Evolutionary conservation across 1,140 invertebrate genomes (phyloP), one percentile per base, ranked within the genome.

Genomic region (Atopsyche davidsoni): DNA sequence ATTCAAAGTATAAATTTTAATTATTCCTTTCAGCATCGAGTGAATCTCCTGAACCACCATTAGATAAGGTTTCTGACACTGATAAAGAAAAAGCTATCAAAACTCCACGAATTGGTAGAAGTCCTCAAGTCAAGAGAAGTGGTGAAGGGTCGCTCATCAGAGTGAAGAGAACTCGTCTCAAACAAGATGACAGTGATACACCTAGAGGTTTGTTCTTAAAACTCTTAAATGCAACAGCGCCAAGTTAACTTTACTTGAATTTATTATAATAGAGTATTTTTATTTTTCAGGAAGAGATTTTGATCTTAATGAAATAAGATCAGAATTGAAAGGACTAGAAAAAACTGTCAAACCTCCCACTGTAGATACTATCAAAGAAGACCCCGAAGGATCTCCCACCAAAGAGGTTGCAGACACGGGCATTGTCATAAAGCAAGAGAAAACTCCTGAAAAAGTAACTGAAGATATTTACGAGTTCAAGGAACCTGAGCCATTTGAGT

Each of bases 381-480:
- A 71, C 34, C 68, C 67, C 40, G 67, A 68, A 3, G 44, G 55
- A 4, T 58, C 54, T 9, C 28, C 58, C n/a, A 28, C 60, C 1
- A 68, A 67, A 35, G 40, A 65, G 11, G n/a, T n/a, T n/a, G n/a
- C n/a, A n/a, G 63, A 71, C 25, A 34, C 58, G 9, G 43, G 56
- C 17, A 49, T 60, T 4, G 64, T 72, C 7, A 41, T 49, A 7
- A 55, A 59, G 46, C 28, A 41, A 10, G 46, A 55, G 1, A 69
- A 71, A 47, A 60, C 61, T 1, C 51, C 63, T 11, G 70, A 75
- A 16, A 72, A 72, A 54, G 64, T 69, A 51, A 74, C 78, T 4
- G 82, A 85, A 58, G 87, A 89, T 65, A 80, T 89, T 62, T 92
- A 92, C 59, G 88, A 92, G 65, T 92, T 92, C 60, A 90, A 90